Base-by-base conservation (phyloP, 2,888 invertebrate species). In the Leptinotarsa tumamoca region DNA sequence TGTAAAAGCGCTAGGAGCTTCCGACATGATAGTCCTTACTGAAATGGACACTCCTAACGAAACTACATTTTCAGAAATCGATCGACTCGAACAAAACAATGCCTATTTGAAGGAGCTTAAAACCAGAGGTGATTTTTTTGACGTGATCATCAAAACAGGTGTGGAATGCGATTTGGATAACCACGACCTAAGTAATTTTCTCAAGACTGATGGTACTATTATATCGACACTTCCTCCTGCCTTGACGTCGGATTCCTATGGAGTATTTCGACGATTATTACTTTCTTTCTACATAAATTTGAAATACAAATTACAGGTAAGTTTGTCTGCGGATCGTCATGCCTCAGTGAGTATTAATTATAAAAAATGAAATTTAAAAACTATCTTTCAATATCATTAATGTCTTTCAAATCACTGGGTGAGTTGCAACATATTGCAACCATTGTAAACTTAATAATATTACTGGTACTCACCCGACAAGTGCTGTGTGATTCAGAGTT, bases 1-100 rank as follows among this genome's bases (percentile, higher is more conserved):
- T n/a, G 90, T 90, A 49, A 89, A 88, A 85, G 91, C 91, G 18
- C 86, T 89, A 61, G 92, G 92, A 21, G 91, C 91, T 21, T 88
- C 90, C 73, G 90, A 91, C 80, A 86, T 92, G 63, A 89, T 92
- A 74, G 82, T 88, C 61, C 82, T 88, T 33, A 86, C 84, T 71
- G 82, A 86, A 21, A 79, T 82, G 13, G 82, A 82, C 33, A 76
- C 71, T 63, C 68, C 78, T n/a, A 76, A 80, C 49, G 79, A 81
- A 13, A 80, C 75, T 69, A 76, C 77, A 33, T 71, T 72, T 69
- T 49, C 73, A 58, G 79, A 79, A 61, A 71, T 27, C 23, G 71
- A 68, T 52, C 27, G 51, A 21, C 51, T 50, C 17, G 78, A 79
- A 67, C 71, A 79, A n/a, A 67, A 43, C 17, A 73, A 73, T 10